Evolutionary conservation across 2,113 vertebrate species (phyloP), one percentile per base, ranked within the genome.

Genomic region (Coptodon rendalli): DNA sequence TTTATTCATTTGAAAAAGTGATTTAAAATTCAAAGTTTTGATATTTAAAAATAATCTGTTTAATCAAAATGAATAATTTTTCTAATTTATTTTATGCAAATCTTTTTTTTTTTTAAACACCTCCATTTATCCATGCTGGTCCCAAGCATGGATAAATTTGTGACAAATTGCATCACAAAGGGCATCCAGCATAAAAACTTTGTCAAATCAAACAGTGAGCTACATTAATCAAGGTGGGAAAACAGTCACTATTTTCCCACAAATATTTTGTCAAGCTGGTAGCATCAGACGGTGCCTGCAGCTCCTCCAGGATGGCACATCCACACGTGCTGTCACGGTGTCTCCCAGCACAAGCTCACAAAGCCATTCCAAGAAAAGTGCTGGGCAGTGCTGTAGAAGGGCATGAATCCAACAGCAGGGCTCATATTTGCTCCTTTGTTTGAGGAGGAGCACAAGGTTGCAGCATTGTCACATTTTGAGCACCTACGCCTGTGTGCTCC

Each of bases 221-320:
- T n/a, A 27, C 24, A 27, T 8, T 57, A 57, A 1, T 3, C 6
- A 57, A 57, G 54, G 54, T 7, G 24, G 54, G 12, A 27, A 14
- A 27, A 14, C 6, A 24, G 24, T 27, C 19, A 53, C 9, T n/a
- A 3, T 53, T 53, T n/a, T 53, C 0, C 19, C 50, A n/a, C 19
- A 53, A 53, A 53, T n/a, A 1, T 6, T 54, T 54, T 54, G n/a
- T 54, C n/a, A 12, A 24, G n/a, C 53, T 54, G 9, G 53, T 2
- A 12, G 53, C 10, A 6, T 54, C n/a, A 22, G n/a, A 54, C 1
- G 10, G 53, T 24, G n/a, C 53, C 53, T 54, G 53, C n/a, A 24
- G 56, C 56, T 16, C 24, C 3, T 27, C 13, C 13, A 57, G 24
- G 22, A 57, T 14, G 24, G 56, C 13, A 57, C 12, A 14, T 57